Percentiles rank a stretch among this genome's conserved stretches.
Conservation (phyloP, 1,140 invertebrate species). For the Homalodisca vitripennis region DNA sequence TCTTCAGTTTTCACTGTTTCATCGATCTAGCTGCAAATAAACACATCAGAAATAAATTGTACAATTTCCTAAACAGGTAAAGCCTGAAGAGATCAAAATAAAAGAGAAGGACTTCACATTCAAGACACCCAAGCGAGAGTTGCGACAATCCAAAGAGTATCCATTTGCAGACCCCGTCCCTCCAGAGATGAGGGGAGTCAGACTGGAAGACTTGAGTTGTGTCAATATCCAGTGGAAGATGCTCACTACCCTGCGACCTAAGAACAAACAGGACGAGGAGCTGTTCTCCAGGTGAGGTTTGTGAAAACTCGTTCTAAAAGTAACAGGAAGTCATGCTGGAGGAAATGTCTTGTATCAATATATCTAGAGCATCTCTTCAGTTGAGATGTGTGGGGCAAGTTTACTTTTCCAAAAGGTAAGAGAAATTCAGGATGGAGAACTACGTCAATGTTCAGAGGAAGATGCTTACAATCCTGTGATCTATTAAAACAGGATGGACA, state of each 20-base stretch:
- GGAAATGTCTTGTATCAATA: not conserved
- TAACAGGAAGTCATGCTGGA: not conserved
- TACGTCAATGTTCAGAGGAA: too few relatives aligned
- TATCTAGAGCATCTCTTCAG: too few relatives aligned
- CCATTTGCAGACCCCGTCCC: constrained; percentile 78
- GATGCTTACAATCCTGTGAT: too few relatives aligned
- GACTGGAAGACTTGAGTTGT: constrained; percentile 74
- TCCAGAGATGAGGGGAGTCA: constrained; percentile 72
- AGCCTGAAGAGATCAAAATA: constrained; percentile 65
- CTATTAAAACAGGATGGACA: too few relatives aligned
- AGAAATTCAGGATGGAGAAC: too few relatives aligned
- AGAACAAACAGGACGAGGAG: constrained; percentile 79
- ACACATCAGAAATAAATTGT: too few relatives aligned
- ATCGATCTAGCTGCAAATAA: too few relatives aligned
- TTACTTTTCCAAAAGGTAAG: too few relatives aligned
- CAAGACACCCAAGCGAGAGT: constrained; percentile 64
- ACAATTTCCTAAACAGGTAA: too few relatives aligned
- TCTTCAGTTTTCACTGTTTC: too few relatives aligned
- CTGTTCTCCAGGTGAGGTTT: constrained; percentile 79
- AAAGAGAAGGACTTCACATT: constrained; percentile 63
- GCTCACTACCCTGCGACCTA: constrained; percentile 82
- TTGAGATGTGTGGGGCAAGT: too few relatives aligned
- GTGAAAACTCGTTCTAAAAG: too few relatives aligned
- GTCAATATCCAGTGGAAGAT: constrained; percentile 93
- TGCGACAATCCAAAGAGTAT: constrained; percentile 59